phyloP scores from a whole-genome alignment of 2,113 vertebrate species.

The Chelonoidis abingdonii region DNA sequence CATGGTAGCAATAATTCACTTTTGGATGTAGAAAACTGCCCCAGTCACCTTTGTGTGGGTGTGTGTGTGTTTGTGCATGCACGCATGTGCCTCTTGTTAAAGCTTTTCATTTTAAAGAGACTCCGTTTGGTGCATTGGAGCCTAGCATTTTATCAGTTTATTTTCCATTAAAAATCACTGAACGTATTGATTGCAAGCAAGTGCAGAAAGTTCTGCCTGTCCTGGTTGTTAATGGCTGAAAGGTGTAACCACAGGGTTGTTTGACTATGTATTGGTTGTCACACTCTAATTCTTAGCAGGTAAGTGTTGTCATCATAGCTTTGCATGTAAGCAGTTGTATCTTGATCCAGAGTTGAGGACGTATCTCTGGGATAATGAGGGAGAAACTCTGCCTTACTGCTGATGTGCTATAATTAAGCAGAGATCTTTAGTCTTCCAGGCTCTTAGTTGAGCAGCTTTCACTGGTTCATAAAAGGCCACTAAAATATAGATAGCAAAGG shows the following conservation, averaged over 20 bases:
- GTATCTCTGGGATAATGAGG: not conserved
- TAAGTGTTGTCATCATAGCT: not conserved
- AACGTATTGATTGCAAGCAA: not conserved
- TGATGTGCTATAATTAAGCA: not conserved
- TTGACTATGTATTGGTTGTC: not conserved
- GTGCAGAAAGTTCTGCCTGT: not conserved
- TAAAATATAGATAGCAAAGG: not conserved
- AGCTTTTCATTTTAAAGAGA: not conserved
- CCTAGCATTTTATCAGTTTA: not conserved
- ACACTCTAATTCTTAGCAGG: not conserved
- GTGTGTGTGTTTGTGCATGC: not conserved
- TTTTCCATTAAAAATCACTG: not conserved
- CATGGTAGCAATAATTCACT: not conserved
- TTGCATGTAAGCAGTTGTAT: not conserved
- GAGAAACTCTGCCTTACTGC: not conserved
- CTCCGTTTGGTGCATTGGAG: not conserved
- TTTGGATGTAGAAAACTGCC: not conserved
- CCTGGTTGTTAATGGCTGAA: not conserved
- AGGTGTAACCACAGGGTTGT: not conserved
- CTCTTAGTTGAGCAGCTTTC: not conserved
- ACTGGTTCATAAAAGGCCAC: not conserved
- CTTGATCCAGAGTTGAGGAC: not conserved
- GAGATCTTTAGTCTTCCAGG: not conserved
- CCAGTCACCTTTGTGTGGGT: not conserved
- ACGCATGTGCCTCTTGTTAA: too few species aligned